Evolutionary conservation across 2,113 vertebrate species (phyloP).

Genomic region (Pteruthius melanotis): DNA sequence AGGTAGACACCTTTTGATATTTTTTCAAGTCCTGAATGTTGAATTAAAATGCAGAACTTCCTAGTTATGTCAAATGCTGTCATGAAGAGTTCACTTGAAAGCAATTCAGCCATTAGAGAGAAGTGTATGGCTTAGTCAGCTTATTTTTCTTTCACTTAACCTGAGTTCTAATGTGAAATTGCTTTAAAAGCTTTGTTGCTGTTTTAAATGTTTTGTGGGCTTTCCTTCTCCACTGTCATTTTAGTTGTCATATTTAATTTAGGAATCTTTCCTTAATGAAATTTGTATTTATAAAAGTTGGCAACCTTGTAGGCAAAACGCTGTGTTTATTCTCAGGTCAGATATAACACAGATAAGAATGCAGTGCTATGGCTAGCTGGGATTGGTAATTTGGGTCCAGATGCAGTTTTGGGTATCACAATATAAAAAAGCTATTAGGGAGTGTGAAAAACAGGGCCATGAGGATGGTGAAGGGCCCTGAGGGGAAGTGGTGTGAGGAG

Average conservation of each 20-base stretch:
- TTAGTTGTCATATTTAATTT: neutral
- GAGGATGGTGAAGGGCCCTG: neutral
- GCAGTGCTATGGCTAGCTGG: neutral
- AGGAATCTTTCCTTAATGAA: neutral
- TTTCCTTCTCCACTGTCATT: neutral
- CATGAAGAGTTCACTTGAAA: slow-evolving; percentile 8
- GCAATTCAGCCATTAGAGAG: neutral
- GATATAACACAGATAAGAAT: neutral
- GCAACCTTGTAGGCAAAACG: neutral
- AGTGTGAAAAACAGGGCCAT: neutral
- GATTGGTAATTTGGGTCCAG: neutral
- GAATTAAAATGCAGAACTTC: slow-evolving; percentile 4
- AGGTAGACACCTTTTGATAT: neutral
- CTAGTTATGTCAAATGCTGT: slow-evolving; percentile 16
- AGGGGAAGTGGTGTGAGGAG: fast-evolving
- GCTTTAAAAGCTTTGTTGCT: neutral
- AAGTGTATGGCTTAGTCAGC: neutral
- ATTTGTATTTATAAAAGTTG: neutral
- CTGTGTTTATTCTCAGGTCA: neutral
- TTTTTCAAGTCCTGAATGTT: neutral
- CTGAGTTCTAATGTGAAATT: neutral
- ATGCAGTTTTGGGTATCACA: neutral
- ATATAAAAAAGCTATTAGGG: neutral
- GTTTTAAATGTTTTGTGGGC: neutral
- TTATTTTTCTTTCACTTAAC: neutral